A percentile compares a stretch with the other conserved stretches of the same genome.
Evolutionary conservation across 2,113 vertebrate genomes (phyloP).

Genomic region (Dromaius novaehollandiae): DNA sequence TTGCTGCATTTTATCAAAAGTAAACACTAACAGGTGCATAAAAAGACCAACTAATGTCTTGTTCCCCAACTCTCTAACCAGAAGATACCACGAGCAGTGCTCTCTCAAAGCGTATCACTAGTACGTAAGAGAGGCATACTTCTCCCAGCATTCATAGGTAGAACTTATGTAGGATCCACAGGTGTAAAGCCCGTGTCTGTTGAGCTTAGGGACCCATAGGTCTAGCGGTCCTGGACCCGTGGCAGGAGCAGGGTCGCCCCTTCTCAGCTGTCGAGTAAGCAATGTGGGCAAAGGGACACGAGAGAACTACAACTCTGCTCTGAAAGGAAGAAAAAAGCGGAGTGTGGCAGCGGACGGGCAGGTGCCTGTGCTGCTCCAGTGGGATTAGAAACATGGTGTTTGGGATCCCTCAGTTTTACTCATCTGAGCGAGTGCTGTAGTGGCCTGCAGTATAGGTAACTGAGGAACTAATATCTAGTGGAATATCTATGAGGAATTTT

Average conservation of each 20-base stretch:
- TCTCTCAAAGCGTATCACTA: rapidly evolving
- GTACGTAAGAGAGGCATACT: neutral
- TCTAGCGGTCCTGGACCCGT: neutral
- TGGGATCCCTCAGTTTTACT: neutral
- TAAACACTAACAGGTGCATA: neutral
- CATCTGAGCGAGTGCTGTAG: neutral
- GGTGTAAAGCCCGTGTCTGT: neutral
- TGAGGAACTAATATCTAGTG: neutral
- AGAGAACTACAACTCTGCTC: neutral
- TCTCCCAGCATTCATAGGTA: neutral
- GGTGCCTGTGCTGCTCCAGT: neutral
- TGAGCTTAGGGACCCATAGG: neutral
- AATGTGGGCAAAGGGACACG: neutral
- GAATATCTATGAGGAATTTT: neutral
- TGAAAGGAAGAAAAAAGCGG: neutral
- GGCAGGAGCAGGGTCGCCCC: neutral
- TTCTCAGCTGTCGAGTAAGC: neutral
- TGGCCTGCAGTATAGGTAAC: neutral
- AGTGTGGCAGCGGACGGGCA: neutral
- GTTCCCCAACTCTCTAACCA: neutral
- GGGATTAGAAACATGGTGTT: neutral
- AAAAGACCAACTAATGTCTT: neutral
- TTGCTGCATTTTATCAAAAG: neutral
- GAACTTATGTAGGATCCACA: neutral
- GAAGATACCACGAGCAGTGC: neutral